These are phyloP conservation scores for Laticauda colubrina DNA, from an alignment of 2,113 vertebrate genomes.

Conservation along the genomic window DNA sequence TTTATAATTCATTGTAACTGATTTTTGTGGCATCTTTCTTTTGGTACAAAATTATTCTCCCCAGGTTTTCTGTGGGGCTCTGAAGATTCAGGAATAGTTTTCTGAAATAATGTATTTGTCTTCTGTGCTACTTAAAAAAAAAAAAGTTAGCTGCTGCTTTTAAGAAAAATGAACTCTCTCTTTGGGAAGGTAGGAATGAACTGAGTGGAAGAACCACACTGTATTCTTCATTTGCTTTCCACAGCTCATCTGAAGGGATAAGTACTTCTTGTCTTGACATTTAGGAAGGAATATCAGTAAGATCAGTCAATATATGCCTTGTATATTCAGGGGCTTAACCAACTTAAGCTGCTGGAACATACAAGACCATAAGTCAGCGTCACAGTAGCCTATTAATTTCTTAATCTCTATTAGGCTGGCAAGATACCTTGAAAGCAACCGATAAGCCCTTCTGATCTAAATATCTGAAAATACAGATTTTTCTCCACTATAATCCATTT, in stretches of 20 bases:
- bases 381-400: conserved; percentile 31
- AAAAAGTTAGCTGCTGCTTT: conserved; percentile 8
- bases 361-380: conserved; percentile 16
- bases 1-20: not conserved
- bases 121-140: not conserved
- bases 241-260: not conserved
- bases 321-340: not conserved
- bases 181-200: not conserved
- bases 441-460: conserved; percentile 10
- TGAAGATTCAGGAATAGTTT: not conserved
- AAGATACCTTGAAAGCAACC: not conserved
- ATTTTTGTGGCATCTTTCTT: not conserved
- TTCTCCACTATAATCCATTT: conserved; percentile 21
- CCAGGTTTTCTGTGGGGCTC: not conserved
- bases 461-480: conserved; percentile 1
- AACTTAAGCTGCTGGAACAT: not conserved
- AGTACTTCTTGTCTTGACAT: conserved; percentile 7
- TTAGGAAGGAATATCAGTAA: not conserved
- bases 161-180: conserved; percentile 11
- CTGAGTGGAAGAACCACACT: not conserved
- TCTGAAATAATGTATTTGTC: conserved; percentile 18
- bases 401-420: conserved; percentile 4
- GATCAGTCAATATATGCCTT: conserved; percentile 16
- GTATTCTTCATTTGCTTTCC: not conserved
- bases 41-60: not conserved